Percentiles rank a stretch among this genome's conserved stretches.
These are phyloP conservation scores for Xiphophorus couchianus DNA, from an alignment of 2,113 vertebrate species.

Conservation along the genomic window DNA sequence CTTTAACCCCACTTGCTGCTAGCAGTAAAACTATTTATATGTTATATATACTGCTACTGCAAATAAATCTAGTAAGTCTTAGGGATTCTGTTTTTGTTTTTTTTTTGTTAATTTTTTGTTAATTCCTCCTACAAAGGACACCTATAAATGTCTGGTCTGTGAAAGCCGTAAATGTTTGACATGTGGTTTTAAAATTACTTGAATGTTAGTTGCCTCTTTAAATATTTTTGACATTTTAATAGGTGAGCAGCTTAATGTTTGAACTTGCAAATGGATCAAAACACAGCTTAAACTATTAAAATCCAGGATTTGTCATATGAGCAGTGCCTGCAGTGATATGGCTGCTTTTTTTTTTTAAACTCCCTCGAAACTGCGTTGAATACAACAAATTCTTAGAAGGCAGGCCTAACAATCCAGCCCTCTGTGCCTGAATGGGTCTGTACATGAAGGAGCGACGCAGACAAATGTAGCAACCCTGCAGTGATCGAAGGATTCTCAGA, in stretches of 20 bases:
- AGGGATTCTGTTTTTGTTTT: not conserved
- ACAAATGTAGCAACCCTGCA: not conserved
- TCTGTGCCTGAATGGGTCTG: not conserved
- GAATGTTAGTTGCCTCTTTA: not conserved
- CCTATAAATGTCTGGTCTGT: not conserved
- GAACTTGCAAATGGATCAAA: not conserved
- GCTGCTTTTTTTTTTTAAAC: not conserved
- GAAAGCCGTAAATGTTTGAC: not conserved
- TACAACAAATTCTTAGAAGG: not conserved
- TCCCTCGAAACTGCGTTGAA: not conserved
- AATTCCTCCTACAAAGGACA: not conserved
- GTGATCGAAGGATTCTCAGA: not conserved
- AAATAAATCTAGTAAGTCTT: not conserved
- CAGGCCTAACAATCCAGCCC: not conserved
- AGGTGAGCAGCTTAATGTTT: not conserved
- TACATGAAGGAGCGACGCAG: slow-evolving; percentile 9
- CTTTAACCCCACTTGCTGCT: slow-evolving; percentile 7
- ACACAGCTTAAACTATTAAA: not conserved
- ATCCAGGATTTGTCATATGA: not conserved
- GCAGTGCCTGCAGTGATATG: not conserved
- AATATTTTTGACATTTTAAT: not conserved
- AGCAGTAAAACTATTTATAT: not conserved
- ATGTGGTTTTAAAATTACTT: not conserved
- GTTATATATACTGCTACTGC: not conserved
- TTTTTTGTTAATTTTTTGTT: not conserved